These are phyloP conservation scores for Tribolium freemani DNA, from an alignment of 2,888 invertebrate genomes.

Conservation along the genomic window DNA sequence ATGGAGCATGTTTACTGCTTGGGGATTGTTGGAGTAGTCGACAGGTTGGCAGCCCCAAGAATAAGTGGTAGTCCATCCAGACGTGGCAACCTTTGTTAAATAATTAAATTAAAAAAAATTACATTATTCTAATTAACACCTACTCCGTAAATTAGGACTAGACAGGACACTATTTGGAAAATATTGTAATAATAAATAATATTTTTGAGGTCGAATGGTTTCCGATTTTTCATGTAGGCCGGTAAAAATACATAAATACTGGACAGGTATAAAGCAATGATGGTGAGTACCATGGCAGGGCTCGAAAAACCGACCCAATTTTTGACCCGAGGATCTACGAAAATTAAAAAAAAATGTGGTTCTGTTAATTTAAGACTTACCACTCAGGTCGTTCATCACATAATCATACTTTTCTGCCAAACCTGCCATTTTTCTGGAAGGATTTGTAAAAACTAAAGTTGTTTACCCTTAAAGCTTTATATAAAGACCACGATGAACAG, in stretches of 20 bases:
- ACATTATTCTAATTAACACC: conserved; percentile 58
- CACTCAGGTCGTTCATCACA: conserved; percentile 68
- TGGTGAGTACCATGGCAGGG: conserved; percentile 67
- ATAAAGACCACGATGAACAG: not conserved
- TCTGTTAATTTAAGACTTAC: conserved; percentile 57
- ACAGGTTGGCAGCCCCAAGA: conserved; percentile 79
- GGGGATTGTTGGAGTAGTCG: conserved; percentile 77
- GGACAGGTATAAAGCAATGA: conserved; percentile 68
- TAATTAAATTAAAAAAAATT: conserved; percentile 23
- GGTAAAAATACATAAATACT: conserved; percentile 72
- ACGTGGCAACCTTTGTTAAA: conserved; percentile 71
- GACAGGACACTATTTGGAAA: conserved; percentile 81
- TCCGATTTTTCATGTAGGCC: conserved; percentile 77
- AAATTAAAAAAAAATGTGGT: not conserved
- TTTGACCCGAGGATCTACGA: conserved; percentile 30
- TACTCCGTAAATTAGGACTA: conserved; percentile 79
- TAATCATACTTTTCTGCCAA: conserved; percentile 61
- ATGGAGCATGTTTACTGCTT: conserved; percentile 71
- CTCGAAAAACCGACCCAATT: conserved; percentile 70
- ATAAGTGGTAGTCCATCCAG: conserved; percentile 76
- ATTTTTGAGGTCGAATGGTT: conserved; percentile 76
- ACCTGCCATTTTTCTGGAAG: conserved; percentile 1
- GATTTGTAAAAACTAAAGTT: not conserved
- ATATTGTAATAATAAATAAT: conserved; percentile 84
- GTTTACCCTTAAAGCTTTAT: conserved; percentile 1